Conservation (phyloP, 2,888 invertebrate species). For the Caenorhabditis drosophilae region DNA sequence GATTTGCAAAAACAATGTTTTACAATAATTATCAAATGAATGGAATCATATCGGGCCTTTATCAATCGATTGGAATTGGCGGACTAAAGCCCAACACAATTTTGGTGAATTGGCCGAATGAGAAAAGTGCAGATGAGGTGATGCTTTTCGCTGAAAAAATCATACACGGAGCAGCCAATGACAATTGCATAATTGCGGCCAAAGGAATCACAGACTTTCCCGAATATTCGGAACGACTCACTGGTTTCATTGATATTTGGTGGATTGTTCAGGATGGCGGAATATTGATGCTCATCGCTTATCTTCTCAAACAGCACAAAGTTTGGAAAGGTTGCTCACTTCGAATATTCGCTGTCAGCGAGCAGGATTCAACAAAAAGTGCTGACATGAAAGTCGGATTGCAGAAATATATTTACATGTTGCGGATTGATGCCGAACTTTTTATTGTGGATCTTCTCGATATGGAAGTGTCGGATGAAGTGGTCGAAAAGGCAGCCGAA, state of each 20-base stretch:
- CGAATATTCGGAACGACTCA: constrained; percentile 79
- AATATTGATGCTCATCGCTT: constrained; percentile 85
- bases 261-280: constrained; percentile 97
- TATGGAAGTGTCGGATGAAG: constrained; percentile 96
- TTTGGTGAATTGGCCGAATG: constrained; percentile 95
- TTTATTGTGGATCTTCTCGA: constrained; percentile 78
- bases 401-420: constrained; percentile 94
- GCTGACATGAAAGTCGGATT: constrained; percentile 90
- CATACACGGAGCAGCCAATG: constrained; percentile 82
- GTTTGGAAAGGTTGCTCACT: constrained; percentile 96
- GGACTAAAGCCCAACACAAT: constrained; percentile 98
- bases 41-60: constrained; percentile 70
- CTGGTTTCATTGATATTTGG: constrained; percentile 95
- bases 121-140: constrained; percentile 56
- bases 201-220: constrained; percentile 98
- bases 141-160: constrained; percentile 65
- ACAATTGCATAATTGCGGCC: constrained; percentile 93
- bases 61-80: constrained; percentile 94
- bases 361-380: constrained; percentile 79
- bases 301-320: constrained; percentile 82
- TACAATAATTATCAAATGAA: constrained; percentile 75
- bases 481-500: constrained; percentile 91
- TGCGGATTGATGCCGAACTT: constrained; percentile 88
- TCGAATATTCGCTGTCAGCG: constrained; percentile 97
- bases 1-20: constrained; percentile 93